A percentile compares a stretch with the other conserved stretches of the same genome.
These are phyloP conservation scores for Thinocorus orbignyianus DNA, from an alignment of 2,113 vertebrate genomes.

Conservation along the genomic window DNA sequence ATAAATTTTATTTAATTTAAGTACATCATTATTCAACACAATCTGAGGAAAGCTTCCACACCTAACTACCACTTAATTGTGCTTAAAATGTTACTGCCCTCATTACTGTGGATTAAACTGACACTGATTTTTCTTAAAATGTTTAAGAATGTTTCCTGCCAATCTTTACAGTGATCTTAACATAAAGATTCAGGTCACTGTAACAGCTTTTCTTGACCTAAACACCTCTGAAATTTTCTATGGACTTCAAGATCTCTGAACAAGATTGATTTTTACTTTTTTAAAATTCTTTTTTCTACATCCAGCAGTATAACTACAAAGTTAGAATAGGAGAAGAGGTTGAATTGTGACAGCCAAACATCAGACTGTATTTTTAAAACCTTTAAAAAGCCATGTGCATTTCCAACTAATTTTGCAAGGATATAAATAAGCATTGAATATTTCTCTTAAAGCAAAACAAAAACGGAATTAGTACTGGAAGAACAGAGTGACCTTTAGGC, in stretches of 20 bases:
- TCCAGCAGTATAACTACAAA: neutral
- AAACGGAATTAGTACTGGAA: neutral
- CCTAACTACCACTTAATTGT: neutral
- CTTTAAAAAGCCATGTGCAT: neutral
- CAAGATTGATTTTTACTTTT: neutral
- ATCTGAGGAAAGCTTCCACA: neutral
- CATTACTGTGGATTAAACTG: neutral
- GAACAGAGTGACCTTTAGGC: neutral
- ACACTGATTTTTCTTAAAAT: neutral
- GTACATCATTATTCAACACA: neutral
- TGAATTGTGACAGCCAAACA: neutral
- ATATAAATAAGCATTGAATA: neutral
- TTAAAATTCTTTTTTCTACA: neutral
- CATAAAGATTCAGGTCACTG: no score
- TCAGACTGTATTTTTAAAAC: neutral
- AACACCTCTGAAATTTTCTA: neutral
- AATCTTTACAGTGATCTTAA: neutral
- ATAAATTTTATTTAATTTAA: neutral
- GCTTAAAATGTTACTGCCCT: neutral
- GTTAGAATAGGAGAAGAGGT: neutral
- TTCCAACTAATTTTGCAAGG: neutral
- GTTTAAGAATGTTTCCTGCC: neutral
- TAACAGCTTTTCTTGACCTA: neutral
- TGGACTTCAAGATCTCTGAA: neutral
- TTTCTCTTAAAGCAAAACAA: neutral